Evolutionary conservation across 2,888 invertebrate species (phyloP).

Genomic region (Ptychoptera albimana): DNA sequence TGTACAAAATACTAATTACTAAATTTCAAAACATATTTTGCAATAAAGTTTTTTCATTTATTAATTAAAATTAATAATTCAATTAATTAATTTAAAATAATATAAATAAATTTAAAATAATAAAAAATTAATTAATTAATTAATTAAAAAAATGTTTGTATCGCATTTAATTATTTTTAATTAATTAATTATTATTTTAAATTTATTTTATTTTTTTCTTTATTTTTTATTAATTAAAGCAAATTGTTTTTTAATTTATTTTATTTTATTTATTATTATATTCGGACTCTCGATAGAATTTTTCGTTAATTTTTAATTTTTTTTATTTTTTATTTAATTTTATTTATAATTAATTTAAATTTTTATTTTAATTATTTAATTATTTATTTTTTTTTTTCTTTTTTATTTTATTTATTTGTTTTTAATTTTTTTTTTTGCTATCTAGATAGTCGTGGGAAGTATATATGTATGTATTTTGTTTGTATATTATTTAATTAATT

Average conservation of each 20-base stretch:
- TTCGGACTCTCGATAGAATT: not conserved
- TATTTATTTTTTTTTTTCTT: conserved; percentile 3
- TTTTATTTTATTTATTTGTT: conserved; percentile 1
- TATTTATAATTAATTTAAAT: not conserved
- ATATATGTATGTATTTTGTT: too few relatives aligned
- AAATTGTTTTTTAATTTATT: not conserved
- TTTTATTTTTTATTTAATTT: not conserved
- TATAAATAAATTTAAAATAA: too few relatives aligned
- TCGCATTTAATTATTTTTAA: too few relatives aligned
- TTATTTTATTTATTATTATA: not conserved
- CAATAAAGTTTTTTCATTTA: too few relatives aligned
- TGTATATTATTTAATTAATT: too few relatives aligned
- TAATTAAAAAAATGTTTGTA: too few relatives aligned
- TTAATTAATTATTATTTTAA: too few relatives aligned
- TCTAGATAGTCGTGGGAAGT: not conserved
- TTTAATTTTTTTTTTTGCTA: not conserved
- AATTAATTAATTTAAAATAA: too few relatives aligned
- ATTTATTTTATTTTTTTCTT: not conserved
- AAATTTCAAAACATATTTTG: too few relatives aligned
- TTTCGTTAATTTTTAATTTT: not conserved
- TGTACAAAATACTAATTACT: too few relatives aligned
- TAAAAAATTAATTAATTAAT: too few relatives aligned
- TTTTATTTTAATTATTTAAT: conserved; percentile 5
- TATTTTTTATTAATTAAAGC: not conserved
- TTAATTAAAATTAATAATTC: too few relatives aligned